A percentile compares a stretch with the other conserved stretches of the same genome.
phyloP scores from a whole-genome alignment of 2,797 vertebrate genomes.

The Sebastolobus altivelis region DNA sequence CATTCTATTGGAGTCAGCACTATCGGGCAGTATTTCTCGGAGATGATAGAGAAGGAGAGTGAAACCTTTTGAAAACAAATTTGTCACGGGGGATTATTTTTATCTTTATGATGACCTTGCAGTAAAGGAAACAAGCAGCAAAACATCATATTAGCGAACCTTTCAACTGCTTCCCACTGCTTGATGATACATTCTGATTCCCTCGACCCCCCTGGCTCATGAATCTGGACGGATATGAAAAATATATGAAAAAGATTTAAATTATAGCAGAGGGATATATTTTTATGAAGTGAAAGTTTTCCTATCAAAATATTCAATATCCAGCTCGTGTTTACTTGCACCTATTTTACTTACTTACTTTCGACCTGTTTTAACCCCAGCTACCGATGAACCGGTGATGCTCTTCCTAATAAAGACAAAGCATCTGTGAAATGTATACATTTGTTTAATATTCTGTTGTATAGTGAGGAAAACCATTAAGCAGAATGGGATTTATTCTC shows the following conservation, averaged over 20 bases:
- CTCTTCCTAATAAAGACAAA: constrained; percentile 44
- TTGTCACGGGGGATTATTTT: constrained; percentile 84
- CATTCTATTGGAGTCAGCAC: constrained; percentile 82
- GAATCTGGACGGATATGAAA: constrained; percentile 59
- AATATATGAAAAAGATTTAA: constrained; percentile 66
- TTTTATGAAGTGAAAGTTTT: constrained; percentile 38
- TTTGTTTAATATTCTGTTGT: constrained; percentile 55
- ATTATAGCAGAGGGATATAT: constrained; percentile 43
- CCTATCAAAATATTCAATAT: constrained; percentile 29
- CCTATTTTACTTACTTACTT: background rate
- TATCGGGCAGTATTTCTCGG: constrained; percentile 79
- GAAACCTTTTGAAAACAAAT: constrained; percentile 87
- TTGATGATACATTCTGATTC: constrained; percentile 73
- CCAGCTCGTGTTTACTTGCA: constrained; percentile 47
- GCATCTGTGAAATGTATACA: background rate
- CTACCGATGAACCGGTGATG: background rate
- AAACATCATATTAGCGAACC: constrained; percentile 79
- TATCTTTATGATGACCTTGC: constrained; percentile 87
- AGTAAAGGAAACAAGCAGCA: constrained; percentile 82
- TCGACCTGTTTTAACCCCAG: constrained; percentile 38
- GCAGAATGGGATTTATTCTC: constrained; percentile 68
- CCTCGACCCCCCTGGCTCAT: constrained; percentile 48
- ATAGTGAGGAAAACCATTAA: constrained; percentile 63
- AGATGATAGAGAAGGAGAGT: constrained; percentile 83
- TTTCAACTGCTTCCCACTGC: constrained; percentile 69